These are phyloP conservation scores for Pammene aurita DNA, from an alignment of 2,888 invertebrate species.

Conservation along the genomic window DNA sequence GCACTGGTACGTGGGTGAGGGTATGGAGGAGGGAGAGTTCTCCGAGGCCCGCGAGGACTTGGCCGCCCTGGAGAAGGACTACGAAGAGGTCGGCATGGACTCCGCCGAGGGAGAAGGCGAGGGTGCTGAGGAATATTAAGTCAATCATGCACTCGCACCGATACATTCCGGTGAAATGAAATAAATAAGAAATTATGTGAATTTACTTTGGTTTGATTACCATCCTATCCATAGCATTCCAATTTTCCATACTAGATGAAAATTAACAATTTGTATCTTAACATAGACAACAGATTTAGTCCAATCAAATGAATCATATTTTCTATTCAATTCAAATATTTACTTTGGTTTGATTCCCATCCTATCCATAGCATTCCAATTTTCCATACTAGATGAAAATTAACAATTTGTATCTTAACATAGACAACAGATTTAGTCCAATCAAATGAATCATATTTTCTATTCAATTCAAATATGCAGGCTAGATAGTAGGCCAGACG, in stretches of 20 bases:
- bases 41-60: conserved; percentile 87
- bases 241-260: not conserved
- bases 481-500: no score
- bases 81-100: conserved; percentile 95
- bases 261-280: no score
- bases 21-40: conserved; percentile 95
- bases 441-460: no score
- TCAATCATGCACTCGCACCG: conserved; percentile 63
- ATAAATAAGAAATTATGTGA: conserved; percentile 65
- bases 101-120: conserved; percentile 92
- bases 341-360: conserved; percentile 56
- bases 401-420: no score
- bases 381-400: not conserved
- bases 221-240: not conserved
- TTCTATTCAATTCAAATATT: not conserved
- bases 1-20: conserved; percentile 96
- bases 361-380: not conserved
- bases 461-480: no score
- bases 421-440: no score
- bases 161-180: conserved; percentile 73
- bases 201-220: conserved; percentile 59
- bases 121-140: conserved; percentile 91
- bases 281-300: no score
- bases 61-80: conserved; percentile 91
- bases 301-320: no score